A percentile compares a stretch with the other conserved stretches of the same genome.
Conservation (phyloP, 2,888 invertebrate species). For the Pachliopta kotzebuea region DNA sequence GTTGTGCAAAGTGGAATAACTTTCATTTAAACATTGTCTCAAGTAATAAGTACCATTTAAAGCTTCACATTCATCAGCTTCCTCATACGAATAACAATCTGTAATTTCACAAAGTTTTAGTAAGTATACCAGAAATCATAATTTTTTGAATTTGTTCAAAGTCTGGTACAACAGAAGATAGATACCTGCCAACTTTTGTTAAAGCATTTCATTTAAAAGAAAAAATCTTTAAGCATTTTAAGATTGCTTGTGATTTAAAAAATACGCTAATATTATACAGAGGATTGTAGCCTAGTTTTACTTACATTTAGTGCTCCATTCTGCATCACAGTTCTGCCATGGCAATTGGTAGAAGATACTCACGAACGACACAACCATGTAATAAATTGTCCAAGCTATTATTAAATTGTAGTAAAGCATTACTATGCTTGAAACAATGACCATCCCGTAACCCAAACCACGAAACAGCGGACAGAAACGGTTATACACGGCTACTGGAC, state of each 20-base stretch:
- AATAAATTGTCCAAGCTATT: slow-evolving; percentile 89
- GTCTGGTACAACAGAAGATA: too few species aligned
- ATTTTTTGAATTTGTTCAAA: too few species aligned
- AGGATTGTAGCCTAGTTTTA: slow-evolving; percentile 31
- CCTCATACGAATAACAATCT: slow-evolving; percentile 86
- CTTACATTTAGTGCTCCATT: slow-evolving; percentile 85
- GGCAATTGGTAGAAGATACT: slow-evolving; percentile 84
- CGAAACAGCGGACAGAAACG: slow-evolving; percentile 89
- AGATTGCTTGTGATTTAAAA: neutral
- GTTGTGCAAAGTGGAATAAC: slow-evolving; percentile 75
- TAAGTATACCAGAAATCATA: too few species aligned
- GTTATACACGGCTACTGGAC: slow-evolving; percentile 90
- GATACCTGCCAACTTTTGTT: neutral
- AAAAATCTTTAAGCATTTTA: neutral
- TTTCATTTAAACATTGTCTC: slow-evolving; percentile 81
- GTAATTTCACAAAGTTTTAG: slow-evolving; percentile 39
- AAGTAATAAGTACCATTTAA: slow-evolving; percentile 84
- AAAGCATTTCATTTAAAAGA: neutral
- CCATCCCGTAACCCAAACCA: slow-evolving; percentile 88
- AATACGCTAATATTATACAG: neutral
- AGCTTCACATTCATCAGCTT: slow-evolving; percentile 81
- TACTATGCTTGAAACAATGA: slow-evolving; percentile 86
- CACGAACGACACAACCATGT: slow-evolving; percentile 82
- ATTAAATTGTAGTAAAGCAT: slow-evolving; percentile 89
- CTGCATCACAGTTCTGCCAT: slow-evolving; percentile 86